phyloP scores from a whole-genome alignment of 2,888 invertebrate species.

The Calephelis perditalis region DNA sequence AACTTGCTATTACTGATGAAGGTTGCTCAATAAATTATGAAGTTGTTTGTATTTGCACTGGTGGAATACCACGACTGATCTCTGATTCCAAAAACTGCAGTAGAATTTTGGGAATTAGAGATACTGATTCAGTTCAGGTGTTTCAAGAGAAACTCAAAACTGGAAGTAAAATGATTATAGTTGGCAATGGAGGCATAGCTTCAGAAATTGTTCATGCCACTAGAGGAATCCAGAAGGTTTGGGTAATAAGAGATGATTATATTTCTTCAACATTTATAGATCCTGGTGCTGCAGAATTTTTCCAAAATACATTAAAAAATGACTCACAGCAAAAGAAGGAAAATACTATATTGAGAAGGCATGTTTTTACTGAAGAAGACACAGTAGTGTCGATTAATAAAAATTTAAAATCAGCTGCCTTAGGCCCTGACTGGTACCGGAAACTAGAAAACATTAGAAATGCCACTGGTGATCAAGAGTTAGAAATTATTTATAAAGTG shows the following conservation, averaged over 20 bases:
- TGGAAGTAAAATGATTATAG: conserved; percentile 86
- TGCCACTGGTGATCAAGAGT: conserved; percentile 68
- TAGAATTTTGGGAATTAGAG: conserved; percentile 91
- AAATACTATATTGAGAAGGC: conserved; percentile 74
- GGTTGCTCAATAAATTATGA: conserved; percentile 82
- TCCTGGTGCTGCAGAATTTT: conserved; percentile 96
- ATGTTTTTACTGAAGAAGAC: conserved; percentile 82
- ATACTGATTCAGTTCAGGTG: conserved; percentile 93
- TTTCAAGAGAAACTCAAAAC: conserved; percentile 84
- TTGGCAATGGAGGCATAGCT: conserved; percentile 99
- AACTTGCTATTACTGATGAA: conserved; percentile 73
- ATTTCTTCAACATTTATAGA: conserved; percentile 97
- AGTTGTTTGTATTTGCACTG: conserved; percentile 93
- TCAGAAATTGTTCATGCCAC: conserved; percentile 96
- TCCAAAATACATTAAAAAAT: conserved; percentile 75
- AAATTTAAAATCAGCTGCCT: conserved; percentile 87
- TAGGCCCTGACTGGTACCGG: conserved; percentile 98
- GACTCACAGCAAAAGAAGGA: conserved; percentile 35
- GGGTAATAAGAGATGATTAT: conserved; percentile 95
- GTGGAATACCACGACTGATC: conserved; percentile 91
- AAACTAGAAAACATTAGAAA: conserved; percentile 77
- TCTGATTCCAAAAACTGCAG: conserved; percentile 74
- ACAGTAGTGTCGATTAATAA: conserved; percentile 51
- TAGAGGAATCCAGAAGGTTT: conserved; percentile 89
- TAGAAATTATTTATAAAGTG: conserved; percentile 80